Base-by-base conservation (phyloP, 2,888 invertebrate genomes). In the Toxonevra muliebris region DNA sequence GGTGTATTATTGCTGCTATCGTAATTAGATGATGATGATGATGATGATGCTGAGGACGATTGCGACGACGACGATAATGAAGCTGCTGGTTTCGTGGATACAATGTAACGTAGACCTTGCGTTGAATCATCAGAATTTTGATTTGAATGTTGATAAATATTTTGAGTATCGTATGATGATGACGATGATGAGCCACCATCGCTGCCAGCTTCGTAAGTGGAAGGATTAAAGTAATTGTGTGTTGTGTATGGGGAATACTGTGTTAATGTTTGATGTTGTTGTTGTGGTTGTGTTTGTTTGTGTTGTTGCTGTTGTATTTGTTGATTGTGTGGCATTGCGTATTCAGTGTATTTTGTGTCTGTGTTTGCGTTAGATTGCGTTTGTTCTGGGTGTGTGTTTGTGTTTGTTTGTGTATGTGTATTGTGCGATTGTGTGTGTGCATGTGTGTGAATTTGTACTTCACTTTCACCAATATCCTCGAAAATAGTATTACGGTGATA, bases 401-500 rank as follows among this genome's bases (percentile, higher is more conserved):
- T 12, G 41, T 57, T 13, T 57, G 50, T n/a, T 2, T 52, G 15
- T 12, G 20, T 15, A n/a, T 40, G 48, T 4, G 4, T 9, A 5
- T 48, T 45, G 4, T 9, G 8, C 17, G 45, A 20, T 57, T 45
- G 13, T 19, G 48, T 48, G 12, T 40, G 13, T 45, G 55, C 13
- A 13, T 43, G 19, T 61, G 50, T 50, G 40, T 61, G 30, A 30
- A 20, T 62, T 15, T 55, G 15, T 30, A 20, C 30, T 17, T 57
- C 41, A 40, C 4, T 17, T 8, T 55, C 30, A 12, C 19, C 20
- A 30, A 57, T 20, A 15, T n/a, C 55, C 15, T 61, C 7, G 43
- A 52, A 52, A 10, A 41, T 54, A 5, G 58, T 65, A 30, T 65
- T 43, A 19, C 61, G 65, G 40, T 74, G 74, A 60, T 76, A 76